These are phyloP conservation scores for Arenicola marina DNA, from an alignment of 2,888 invertebrate species.

Conservation along the genomic window DNA sequence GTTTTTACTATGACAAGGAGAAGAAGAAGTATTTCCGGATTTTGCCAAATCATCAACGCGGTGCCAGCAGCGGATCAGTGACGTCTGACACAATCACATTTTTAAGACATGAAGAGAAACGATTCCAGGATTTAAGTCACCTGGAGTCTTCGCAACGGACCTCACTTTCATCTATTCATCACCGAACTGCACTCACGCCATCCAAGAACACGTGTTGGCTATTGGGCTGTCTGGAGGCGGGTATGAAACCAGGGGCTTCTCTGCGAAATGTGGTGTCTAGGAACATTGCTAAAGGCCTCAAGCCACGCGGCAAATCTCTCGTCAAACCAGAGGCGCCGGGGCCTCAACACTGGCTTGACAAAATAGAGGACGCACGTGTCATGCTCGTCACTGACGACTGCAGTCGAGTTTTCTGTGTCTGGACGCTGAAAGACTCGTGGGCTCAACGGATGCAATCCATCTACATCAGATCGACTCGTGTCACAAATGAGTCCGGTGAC, in stretches of 20 bases:
- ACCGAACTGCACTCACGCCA: too few species aligned
- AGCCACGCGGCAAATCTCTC: too few species aligned
- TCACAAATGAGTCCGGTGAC: background rate
- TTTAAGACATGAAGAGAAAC: conserved; percentile 24
- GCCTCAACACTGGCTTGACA: conserved; percentile 14
- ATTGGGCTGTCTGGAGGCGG: too few species aligned
- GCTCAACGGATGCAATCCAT: conserved; percentile 44
- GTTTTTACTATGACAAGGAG: conserved; percentile 52
- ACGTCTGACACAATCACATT: conserved; percentile 43
- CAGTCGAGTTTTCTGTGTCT: conserved; percentile 42
- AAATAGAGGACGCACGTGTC: conserved; percentile 40
- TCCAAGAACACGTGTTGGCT: too few species aligned
- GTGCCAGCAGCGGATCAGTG: conserved; percentile 30
- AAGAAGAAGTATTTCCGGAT: conserved; percentile 54
- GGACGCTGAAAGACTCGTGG: conserved; percentile 41
- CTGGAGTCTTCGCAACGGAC: background rate
- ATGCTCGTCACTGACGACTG: conserved; percentile 36
- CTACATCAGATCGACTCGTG: conserved; percentile 6
- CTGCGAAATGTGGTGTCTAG: too few species aligned
- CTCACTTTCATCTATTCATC: background rate
- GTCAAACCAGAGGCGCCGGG: background rate
- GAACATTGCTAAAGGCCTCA: too few species aligned
- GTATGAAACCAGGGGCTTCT: too few species aligned
- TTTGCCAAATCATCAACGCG: conserved; percentile 40
- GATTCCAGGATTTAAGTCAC: conserved; percentile 10